Conservation (phyloP, 2,113 vertebrate species). For the Chaetura pelagica region DNA sequence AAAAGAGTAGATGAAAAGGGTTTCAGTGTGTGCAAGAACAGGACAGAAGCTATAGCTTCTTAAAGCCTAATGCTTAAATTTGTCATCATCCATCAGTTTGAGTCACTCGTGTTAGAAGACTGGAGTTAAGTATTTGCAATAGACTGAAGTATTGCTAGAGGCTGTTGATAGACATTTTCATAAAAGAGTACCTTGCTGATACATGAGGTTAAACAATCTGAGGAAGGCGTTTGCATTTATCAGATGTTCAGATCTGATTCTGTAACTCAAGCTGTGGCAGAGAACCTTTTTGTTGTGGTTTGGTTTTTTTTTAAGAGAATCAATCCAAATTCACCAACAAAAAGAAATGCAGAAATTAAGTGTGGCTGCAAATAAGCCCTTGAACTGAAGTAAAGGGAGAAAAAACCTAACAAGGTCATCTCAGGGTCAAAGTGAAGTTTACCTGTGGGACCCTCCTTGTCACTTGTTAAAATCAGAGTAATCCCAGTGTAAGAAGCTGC, state of each 20-base stretch:
- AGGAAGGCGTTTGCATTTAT: neutral
- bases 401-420: neutral
- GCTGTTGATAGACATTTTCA: neutral
- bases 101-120: neutral
- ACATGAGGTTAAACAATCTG: neutral
- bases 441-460: fast-evolving
- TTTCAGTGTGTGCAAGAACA: neutral
- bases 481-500: neutral
- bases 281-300: neutral
- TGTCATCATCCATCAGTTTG: neutral
- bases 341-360: neutral
- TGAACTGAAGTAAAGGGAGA: neutral
- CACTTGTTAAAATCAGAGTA: neutral
- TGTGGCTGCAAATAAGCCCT: neutral
- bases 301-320: neutral
- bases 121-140: neutral
- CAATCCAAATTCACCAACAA: neutral
- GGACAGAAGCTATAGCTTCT: neutral
- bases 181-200: neutral
- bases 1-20: conserved; percentile 23
- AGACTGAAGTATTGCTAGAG: neutral
- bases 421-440: neutral
- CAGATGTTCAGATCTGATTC: conserved; percentile 37
- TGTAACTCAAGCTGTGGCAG: neutral
- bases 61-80: neutral